Conservation (phyloP, 2,797 vertebrate genomes). For the Podargus strigoides region DNA sequence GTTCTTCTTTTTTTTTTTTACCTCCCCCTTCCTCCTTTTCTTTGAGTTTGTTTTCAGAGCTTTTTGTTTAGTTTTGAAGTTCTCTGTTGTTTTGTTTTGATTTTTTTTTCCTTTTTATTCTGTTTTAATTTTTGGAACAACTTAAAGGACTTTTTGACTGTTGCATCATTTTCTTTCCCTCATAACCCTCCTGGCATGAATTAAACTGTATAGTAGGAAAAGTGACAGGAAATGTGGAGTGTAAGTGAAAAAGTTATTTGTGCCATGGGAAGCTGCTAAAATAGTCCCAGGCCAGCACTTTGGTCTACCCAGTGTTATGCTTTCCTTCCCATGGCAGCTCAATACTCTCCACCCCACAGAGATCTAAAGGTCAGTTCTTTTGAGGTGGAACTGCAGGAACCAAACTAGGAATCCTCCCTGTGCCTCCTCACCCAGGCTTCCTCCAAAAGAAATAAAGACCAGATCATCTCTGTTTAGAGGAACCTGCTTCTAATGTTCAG, state of each 20-base stretch:
- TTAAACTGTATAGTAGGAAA: slow-evolving; percentile 87
- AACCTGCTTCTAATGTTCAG: neutral
- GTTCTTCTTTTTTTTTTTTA: slow-evolving; percentile 38
- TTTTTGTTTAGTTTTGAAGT: slow-evolving; percentile 27
- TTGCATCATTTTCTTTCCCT: slow-evolving; percentile 74
- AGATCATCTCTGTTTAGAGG: neutral
- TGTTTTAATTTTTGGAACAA: slow-evolving; percentile 64
- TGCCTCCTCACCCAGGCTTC: neutral
- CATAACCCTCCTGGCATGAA: slow-evolving; percentile 84
- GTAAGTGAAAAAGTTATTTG: slow-evolving; percentile 25
- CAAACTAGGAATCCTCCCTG: neutral
- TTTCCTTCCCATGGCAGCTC: slow-evolving; percentile 43
- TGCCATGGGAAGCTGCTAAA: slow-evolving; percentile 40
- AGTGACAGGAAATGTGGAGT: slow-evolving; percentile 48
- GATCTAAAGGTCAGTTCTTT: slow-evolving; percentile 49
- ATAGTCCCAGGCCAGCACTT: slow-evolving; percentile 17
- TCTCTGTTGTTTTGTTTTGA: too few species aligned
- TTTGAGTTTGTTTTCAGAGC: slow-evolving; percentile 40
- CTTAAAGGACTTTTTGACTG: slow-evolving; percentile 63
- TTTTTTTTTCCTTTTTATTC: neutral
- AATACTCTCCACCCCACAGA: slow-evolving; percentile 26
- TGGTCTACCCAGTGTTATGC: slow-evolving; percentile 8
- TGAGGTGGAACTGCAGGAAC: slow-evolving; percentile 27
- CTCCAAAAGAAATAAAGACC: neutral
- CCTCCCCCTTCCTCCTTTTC: slow-evolving; percentile 10